Evolutionary conservation across 2,113 vertebrate species (phyloP).

Genomic region (Myiopsitta monachus): DNA sequence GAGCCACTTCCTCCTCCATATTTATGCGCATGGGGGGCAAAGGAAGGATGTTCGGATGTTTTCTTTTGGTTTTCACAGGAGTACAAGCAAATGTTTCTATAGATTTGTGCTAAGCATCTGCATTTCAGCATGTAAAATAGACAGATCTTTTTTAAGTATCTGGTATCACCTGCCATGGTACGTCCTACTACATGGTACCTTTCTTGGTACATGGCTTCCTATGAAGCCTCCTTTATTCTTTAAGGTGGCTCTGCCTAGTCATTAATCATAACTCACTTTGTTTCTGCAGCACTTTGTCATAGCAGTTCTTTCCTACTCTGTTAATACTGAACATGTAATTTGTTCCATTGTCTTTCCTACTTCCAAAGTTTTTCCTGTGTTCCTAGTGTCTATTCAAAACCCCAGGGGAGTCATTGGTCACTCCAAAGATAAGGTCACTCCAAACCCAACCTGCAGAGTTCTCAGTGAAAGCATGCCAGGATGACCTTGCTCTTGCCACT

Average conservation of each 20-base stretch:
- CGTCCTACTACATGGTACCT: neutral
- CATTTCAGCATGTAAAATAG: neutral
- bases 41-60: neutral
- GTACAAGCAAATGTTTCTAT: neutral
- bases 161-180: neutral
- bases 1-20: neutral
- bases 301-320: neutral
- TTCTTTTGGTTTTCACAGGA: neutral
- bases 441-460: neutral
- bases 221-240: neutral
- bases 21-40: rapidly evolving
- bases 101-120: neutral
- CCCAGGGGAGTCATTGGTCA: neutral
- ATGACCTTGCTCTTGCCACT: neutral
- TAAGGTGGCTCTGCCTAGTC: neutral
- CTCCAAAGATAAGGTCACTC: neutral
- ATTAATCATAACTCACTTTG: neutral
- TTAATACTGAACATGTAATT: neutral
- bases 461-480: neutral
- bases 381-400: neutral
- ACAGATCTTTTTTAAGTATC: neutral
- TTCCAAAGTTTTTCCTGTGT: neutral
- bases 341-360: neutral
- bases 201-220: neutral
- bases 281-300: neutral